These are phyloP conservation scores for Coracias cyanogaster DNA, from an alignment of 2,797 vertebrate species.

Conservation along the genomic window DNA sequence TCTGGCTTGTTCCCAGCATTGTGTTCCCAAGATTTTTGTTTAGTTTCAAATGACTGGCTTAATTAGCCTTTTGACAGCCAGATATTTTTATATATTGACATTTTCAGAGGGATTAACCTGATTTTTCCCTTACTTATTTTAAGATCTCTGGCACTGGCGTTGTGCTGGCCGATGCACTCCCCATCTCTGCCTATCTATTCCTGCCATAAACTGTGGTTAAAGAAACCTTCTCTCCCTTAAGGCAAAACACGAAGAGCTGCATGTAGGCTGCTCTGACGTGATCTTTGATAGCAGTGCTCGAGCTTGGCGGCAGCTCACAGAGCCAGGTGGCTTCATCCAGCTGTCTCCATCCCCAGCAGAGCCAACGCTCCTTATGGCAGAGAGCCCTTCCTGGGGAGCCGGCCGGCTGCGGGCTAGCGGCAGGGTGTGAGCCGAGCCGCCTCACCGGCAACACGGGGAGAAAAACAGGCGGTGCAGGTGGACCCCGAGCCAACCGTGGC, in stretches of 20 bases:
- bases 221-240: slow-evolving; percentile 8
- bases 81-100: background rate
- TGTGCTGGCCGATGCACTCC: background rate
- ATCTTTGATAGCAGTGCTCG: background rate
- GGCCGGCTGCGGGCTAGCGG: fast-evolving
- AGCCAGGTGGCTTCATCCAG: slow-evolving; percentile 38
- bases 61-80: background rate
- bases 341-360: background rate
- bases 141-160: background rate
- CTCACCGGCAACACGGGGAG: fast-evolving
- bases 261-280: background rate
- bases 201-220: background rate
- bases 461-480: background rate
- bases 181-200: background rate
- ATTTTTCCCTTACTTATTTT: background rate
- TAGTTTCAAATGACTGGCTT: background rate
- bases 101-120: background rate
- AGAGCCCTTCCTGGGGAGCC: background rate
- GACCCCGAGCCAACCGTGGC: fast-evolving
- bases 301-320: background rate
- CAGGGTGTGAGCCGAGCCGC: background rate
- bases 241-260: background rate
- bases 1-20: background rate
- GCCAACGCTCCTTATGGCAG: background rate
- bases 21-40: background rate